Base-by-base conservation (phyloP, 2,113 vertebrate genomes). In the Toxostoma redivivum region DNA sequence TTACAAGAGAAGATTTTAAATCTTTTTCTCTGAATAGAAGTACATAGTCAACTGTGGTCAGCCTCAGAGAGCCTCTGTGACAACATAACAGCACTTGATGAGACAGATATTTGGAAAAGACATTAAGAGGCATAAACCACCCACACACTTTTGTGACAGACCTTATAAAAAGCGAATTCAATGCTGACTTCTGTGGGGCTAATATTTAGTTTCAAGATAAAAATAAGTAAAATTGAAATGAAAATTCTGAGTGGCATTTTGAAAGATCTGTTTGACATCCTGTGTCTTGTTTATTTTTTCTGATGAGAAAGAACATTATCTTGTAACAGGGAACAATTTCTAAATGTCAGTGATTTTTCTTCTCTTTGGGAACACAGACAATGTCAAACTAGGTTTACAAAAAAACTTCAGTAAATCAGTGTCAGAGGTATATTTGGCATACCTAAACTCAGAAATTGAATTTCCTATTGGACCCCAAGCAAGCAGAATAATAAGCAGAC, bases 321-420 rank as follows among this genome's bases (percentile, higher is more conserved):
- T 83, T 90, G 31, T 77, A 97, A 71, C 56, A 88, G 64, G 72
- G 90, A 92, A 90, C 79, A 90, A 88, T 94, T 94, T 94, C 82
- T 94, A 94, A 97, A 95, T 95, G 93, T 95, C 92, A 96, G 35
- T 82, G 66, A 80, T 95, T 95, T 94, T 90, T 78, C 47, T 90
- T 17, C 91, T 93, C 64, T 81, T 66, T 83, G 44, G 60, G 61
- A 93, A 57, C 27, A 62, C 17, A 88, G 70, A 40, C 62, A 88
- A 90, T 81, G 85, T 95, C 93, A 95, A 82, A 90, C 35, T 56
- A 73, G 15, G 47, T 78, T 92, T 90, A 61, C 47, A 69, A 56
- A 65, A 51, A 56, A 48, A 24, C 9, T 24, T 28, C 22, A 44
- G 35, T 83, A 31, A 94, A 65, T 93, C 58, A 82, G 12, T 56